These are phyloP conservation scores for Tipula lateralis DNA, from an alignment of 2,888 invertebrate genomes.

Conservation along the genomic window DNA sequence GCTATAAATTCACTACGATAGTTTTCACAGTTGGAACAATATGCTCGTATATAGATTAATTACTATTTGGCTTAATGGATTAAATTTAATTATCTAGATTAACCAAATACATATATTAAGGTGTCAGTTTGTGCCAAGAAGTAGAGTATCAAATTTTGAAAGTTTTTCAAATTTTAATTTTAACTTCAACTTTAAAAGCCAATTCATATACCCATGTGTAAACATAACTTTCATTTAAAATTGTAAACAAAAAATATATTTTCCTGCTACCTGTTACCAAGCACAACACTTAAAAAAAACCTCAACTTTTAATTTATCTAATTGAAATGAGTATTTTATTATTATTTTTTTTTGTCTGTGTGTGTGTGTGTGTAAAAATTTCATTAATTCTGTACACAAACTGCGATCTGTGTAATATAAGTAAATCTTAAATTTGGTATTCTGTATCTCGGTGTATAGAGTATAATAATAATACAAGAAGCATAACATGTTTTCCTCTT, in stretches of 20 bases:
- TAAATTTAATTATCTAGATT: too few species aligned
- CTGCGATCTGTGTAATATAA: neutral
- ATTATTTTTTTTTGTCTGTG: neutral
- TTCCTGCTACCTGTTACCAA: neutral
- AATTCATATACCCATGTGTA: neutral
- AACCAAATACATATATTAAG: too few species aligned
- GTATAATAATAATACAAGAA: neutral
- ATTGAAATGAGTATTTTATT: neutral
- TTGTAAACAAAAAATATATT: neutral
- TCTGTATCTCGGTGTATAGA: neutral
- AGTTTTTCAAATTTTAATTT: neutral
- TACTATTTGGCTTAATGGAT: too few species aligned
- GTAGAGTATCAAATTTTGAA: too few species aligned
- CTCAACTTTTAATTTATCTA: constrained; percentile 19
- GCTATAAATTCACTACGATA: too few species aligned
- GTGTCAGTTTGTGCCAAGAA: too few species aligned
- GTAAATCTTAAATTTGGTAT: neutral
- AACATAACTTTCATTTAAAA: neutral
- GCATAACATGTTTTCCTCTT: neutral
- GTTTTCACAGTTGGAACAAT: too few species aligned
- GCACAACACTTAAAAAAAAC: neutral
- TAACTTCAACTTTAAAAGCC: neutral
- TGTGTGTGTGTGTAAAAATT: neutral
- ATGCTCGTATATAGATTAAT: too few species aligned
- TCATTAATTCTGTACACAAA: constrained; percentile 5